Evolutionary conservation across 2,797 vertebrate species (phyloP), one percentile per base, ranked within the genome.

Genomic region (Betta splendens): DNA sequence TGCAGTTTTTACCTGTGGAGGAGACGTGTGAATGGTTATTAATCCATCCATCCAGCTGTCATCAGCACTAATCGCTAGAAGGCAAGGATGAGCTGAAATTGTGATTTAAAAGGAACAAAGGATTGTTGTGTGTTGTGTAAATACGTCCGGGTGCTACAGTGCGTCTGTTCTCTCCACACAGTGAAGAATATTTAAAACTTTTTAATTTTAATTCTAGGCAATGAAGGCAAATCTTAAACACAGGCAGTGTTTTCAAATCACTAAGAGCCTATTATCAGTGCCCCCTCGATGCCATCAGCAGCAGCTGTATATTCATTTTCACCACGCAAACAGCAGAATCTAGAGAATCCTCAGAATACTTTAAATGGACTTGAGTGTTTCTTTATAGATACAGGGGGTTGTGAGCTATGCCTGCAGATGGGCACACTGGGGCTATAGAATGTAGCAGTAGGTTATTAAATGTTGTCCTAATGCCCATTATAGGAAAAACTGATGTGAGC

Each of bases 171-270:
- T n/a, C n/a, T n/a, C n/a, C n/a, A n/a, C n/a, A n/a, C n/a, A n/a
- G n/a, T n/a, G n/a, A n/a, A n/a, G n/a, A n/a, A n/a, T n/a, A n/a
- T n/a, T n/a, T n/a, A n/a, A n/a, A n/a, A n/a, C n/a, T n/a, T n/a
- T n/a, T n/a, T n/a, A n/a, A n/a, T 61, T 65, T 44, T 45, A 51
- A 50, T 46, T 40, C 25, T 5, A 2, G 28, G 36, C 39, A 13
- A 16, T 40, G 36, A 53, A 42, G 33, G 25, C 6, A 9, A 40
- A 44, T 75, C 58, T 22, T n/a, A 75, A 68, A 43, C 40, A 21
- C 32, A 70, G 53, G 52, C 72, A 68, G 64, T 60, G 64, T 51
- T 49, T 69, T 65, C 62, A 45, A 74, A 75, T 53, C 29, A 20
- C 31, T 58, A 54, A 46, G 20, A 73, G 68, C 46, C 64, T 31